phyloP scores from a whole-genome alignment of 2,113 vertebrate genomes.

The Phalacrocorax aristotelis region DNA sequence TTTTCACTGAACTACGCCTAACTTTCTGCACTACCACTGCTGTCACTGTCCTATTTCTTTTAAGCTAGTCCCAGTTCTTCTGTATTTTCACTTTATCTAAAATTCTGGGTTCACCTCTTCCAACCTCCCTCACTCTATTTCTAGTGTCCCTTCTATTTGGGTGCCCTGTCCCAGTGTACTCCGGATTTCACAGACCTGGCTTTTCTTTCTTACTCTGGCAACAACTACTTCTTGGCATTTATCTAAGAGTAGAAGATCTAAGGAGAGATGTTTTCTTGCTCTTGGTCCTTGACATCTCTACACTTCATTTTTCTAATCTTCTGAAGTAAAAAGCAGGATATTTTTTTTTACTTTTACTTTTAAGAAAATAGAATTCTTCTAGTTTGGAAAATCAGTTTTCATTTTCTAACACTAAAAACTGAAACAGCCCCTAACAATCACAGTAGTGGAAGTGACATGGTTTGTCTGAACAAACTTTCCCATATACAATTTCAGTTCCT shows the following conservation, averaged over 20 bases:
- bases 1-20: neutral
- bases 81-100: neutral
- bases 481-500: neutral
- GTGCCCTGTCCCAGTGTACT: neutral
- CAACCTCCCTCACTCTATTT: neutral
- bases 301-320: neutral
- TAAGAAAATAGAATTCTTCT: neutral
- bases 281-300: neutral
- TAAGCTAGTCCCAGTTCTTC: neutral
- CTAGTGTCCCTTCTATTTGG: neutral
- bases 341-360: neutral
- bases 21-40: neutral
- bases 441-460: neutral
- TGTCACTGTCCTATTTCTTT: neutral
- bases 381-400: neutral
- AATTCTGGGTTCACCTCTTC: neutral
- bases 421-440: neutral
- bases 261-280: neutral
- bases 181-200: neutral
- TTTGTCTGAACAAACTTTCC: neutral
- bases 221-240: neutral
- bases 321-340: neutral
- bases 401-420: neutral
- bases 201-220: neutral
- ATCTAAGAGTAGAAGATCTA: neutral